Evolutionary conservation across 2,888 invertebrate genomes (phyloP), one percentile per base, ranked within the genome.

Genomic region (Trachelus tabidus): DNA sequence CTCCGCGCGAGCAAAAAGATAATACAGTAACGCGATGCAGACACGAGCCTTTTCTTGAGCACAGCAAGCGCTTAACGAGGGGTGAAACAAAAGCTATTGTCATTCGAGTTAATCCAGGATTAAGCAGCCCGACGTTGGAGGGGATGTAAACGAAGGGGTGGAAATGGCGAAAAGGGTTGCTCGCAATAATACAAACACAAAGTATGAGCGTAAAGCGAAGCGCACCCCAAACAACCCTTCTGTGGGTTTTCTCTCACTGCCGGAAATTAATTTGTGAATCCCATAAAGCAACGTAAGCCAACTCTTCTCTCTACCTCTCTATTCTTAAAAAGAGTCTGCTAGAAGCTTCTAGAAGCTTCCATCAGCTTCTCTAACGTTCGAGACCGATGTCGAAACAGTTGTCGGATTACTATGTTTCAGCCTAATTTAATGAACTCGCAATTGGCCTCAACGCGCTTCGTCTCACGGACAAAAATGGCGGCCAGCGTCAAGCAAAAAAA

Each of bases 1-100:
- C 56, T 23, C 9, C 6, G 56, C 2, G 15, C 6, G 23, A 1
- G 1, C 2, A 56, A 23, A 56, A 56, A 56, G 0, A 56, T 23
- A 56, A 56, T 56, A 56, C 23, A 56, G 56, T 56, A 2, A 2
- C 23, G 23, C 56, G 56, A 56, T 9, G 23, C 23, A 23, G 40
- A 23, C 15, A 9, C 15, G 23, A 56, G 23, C 56, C 23, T 56
- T 56, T 56, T 56, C 23, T 56, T 56, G 9, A 56, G 9, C 56
- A 23, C 2, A 23, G 56, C 56, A 23, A 23, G 23, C 56, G 56
- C 23, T 56, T 56, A 56, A 56, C 56, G 56, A 71, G 34, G 71
- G 71, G 12, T 11, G 33, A 71, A 71, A 71, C 71, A 71, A 34
- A 71, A 33, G 71, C 71, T 71, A 71, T 71, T 71, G 71, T 34